Conservation (phyloP, 2,888 invertebrate genomes). For the Diarsia rubi region DNA sequence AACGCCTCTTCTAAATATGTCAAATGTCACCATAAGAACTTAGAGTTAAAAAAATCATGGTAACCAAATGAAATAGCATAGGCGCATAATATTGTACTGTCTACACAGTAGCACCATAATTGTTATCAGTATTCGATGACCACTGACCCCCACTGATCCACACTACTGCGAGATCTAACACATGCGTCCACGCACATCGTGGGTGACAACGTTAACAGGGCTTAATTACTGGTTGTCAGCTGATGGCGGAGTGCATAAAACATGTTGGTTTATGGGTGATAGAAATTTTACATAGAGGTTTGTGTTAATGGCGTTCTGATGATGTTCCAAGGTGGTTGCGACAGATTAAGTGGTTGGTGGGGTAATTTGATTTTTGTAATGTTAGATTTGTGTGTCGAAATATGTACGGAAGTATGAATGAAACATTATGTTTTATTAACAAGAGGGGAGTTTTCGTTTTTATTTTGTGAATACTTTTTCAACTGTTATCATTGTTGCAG, state of each 20-base stretch:
- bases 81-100: background rate
- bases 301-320: conserved; percentile 36
- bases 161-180: conserved; percentile 17
- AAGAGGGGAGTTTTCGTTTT: no score
- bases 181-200: conserved; percentile 41
- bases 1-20: background rate
- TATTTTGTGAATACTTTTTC: no score
- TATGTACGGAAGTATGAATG: background rate
- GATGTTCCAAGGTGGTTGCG: conserved; percentile 39
- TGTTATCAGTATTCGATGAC: conserved; percentile 26
- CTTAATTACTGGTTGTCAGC: conserved; percentile 54
- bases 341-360: conserved; percentile 16
- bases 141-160: conserved; percentile 44
- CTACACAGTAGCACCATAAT: conserved; percentile 33
- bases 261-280: conserved; percentile 42
- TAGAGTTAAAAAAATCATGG: background rate
- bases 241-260: conserved; percentile 49
- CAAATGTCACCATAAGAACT: no score
- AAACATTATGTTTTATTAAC: background rate
- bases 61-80: background rate
- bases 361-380: conserved; percentile 7
- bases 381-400: background rate
- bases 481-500: no score
- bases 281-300: conserved; percentile 33
- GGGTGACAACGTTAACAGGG: conserved; percentile 39